Evolutionary conservation across 2,113 vertebrate species (phyloP), one percentile per base, ranked within the genome.

Genomic region (Tachycineta bicolor): DNA sequence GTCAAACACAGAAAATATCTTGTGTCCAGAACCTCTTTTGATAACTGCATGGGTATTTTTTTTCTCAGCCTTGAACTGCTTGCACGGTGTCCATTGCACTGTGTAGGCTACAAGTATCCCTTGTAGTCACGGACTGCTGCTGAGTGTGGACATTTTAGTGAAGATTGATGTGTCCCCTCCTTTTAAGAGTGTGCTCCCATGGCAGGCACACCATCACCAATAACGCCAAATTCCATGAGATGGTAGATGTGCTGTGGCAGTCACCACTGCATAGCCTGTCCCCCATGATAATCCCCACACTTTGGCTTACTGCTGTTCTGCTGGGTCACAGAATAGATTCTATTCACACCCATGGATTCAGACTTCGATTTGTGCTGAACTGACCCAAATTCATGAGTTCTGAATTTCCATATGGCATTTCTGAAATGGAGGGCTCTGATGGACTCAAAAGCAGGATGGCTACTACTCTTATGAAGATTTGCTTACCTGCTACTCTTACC

Each of bases 321-420:
- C 24, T 44, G 28, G 4, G 10, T 79, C 34, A 56, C 53, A 58
- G 34, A 60, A 37, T 34, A 87, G 58, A 5, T 69, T 64, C 8
- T 4, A 2, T 11, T 58, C 28, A 68, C 1, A 6, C 18, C 2
- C 9, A 24, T 37, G 14, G 19, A 84, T 53, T 81, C 29, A 65
- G 20, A n/a, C 18, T 28, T 52, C 47, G 29, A 50, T 60, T 46
- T 81, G 13, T 60, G 37, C 17, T 84, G 44, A 94, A 37, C 21
- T 5, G 11, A 25, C 4, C 6, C 31, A 55, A 63, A 86, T 20
- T 73, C 33, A 65, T 0, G 0, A 75, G 4, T 15, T 63, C 33
- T 2, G 0, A 17, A 64, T 68, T 60, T 78, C 65, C 20, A 41
- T 8, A 18, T 90, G 21, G 3, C 29, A 34, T 29, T 63, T 28